These are phyloP conservation scores for Sorex araneus DNA, from an alignment of 2,113 vertebrate genomes.

Conservation along the genomic window DNA sequence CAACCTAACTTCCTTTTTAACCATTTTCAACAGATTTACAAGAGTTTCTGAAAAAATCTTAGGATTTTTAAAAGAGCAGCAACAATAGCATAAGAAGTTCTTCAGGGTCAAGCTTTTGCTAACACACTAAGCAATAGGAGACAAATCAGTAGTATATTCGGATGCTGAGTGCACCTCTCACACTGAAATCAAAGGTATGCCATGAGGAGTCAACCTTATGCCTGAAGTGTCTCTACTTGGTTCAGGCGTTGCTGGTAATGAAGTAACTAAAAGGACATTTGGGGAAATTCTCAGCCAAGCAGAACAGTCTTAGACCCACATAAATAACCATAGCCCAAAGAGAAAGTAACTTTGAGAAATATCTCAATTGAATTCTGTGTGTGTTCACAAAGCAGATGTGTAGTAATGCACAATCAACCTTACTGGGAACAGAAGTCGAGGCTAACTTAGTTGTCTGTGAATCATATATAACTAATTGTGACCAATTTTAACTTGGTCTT, in stretches of 20 bases:
- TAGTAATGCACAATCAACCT: neutral
- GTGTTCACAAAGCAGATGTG: neutral
- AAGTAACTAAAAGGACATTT: slow-evolving; percentile 69
- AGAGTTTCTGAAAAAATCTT: slow-evolving; percentile 57
- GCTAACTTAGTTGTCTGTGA: neutral
- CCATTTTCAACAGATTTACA: slow-evolving; percentile 73
- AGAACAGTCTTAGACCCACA: slow-evolving; percentile 55
- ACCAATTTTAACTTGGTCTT: neutral
- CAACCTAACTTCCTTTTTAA: slow-evolving; percentile 43
- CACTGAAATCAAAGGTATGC: slow-evolving; percentile 62
- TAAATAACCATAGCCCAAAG: slow-evolving; percentile 66
- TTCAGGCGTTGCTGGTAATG: slow-evolving; percentile 44
- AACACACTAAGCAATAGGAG: slow-evolving; percentile 55
- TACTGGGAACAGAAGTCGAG: neutral
- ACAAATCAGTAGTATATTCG: slow-evolving; percentile 48
- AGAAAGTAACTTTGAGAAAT: slow-evolving; percentile 39
- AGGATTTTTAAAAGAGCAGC: neutral
- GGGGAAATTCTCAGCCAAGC: slow-evolving; percentile 54
- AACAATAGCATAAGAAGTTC: neutral
- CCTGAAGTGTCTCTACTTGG: slow-evolving; percentile 53
- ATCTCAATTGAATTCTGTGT: slow-evolving; percentile 50
- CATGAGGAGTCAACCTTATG: slow-evolving; percentile 62
- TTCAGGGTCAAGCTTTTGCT: slow-evolving; percentile 63
- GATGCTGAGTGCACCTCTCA: slow-evolving; percentile 49
- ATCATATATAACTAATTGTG: neutral